These are phyloP conservation scores for Mayetiola destructor DNA, from an alignment of 2,888 invertebrate genomes.

Conservation along the genomic window DNA sequence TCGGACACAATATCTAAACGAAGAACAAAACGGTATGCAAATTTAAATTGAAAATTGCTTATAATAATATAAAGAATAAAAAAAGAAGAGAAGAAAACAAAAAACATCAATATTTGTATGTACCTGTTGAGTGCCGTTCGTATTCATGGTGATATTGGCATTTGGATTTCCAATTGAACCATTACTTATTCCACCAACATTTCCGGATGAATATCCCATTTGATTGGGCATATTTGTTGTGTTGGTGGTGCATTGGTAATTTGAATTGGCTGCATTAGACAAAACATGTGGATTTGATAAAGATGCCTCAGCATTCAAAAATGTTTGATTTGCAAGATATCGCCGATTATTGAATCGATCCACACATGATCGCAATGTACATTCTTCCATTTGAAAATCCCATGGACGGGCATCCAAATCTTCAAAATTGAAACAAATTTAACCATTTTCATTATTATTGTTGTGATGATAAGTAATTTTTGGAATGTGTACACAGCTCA, in stretches of 20 bases:
- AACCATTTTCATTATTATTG: background rate
- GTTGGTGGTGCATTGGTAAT: constrained; percentile 1
- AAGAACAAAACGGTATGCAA: constrained; percentile 18
- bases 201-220: constrained; percentile 16
- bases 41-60: constrained; percentile 21
- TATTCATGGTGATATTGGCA: constrained; percentile 22
- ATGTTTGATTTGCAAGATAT: constrained; percentile 41
- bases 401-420: constrained; percentile 94
- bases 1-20: constrained; percentile 20
- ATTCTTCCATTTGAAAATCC: constrained; percentile 98
- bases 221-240: constrained; percentile 18
- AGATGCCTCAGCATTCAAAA: background rate
- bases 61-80: too few relatives aligned
- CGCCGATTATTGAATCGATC: constrained; percentile 91
- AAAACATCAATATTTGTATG: too few relatives aligned
- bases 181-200: constrained; percentile 9
- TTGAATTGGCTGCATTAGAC: background rate
- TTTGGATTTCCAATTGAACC: background rate
- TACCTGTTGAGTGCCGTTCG: too few relatives aligned
- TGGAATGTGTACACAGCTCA: background rate
- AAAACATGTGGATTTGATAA: background rate
- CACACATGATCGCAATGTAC: constrained; percentile 80
- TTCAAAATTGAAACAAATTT: constrained; percentile 22
- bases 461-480: background rate
- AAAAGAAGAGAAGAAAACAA: too few relatives aligned